These are phyloP conservation scores for Sciurus vulgaris DNA, from an alignment of 2,797 vertebrate genomes.

Conservation along the genomic window DNA sequence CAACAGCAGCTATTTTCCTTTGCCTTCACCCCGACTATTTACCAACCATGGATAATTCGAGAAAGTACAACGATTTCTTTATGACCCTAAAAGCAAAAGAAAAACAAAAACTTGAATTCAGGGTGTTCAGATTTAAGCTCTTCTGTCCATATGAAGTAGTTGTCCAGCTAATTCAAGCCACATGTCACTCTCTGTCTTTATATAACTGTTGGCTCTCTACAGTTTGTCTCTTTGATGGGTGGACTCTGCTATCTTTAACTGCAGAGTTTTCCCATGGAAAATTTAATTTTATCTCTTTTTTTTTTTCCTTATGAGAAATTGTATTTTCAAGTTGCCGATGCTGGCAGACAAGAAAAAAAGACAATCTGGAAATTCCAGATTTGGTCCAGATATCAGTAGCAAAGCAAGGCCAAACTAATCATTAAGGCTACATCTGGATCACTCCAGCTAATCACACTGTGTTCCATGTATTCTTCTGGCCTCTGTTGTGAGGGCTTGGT, in stretches of 20 bases:
- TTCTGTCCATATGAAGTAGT: neutral
- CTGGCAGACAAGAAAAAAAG: slow-evolving; percentile 55
- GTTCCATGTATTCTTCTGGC: neutral
- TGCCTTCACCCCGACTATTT: neutral
- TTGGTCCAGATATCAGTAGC: neutral
- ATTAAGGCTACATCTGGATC: neutral
- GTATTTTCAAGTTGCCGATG: slow-evolving; percentile 60
- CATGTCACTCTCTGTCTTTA: neutral
- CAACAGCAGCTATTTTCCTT: neutral
- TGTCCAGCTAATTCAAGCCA: slow-evolving; percentile 28
- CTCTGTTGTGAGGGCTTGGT: neutral
- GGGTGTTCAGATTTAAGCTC: neutral
- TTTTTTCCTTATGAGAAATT: slow-evolving; percentile 67
- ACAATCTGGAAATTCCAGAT: slow-evolving; percentile 63
- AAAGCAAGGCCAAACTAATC: slow-evolving; percentile 40
- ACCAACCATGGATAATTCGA: neutral
- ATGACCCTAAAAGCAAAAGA: slow-evolving; percentile 5
- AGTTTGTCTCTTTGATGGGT: slow-evolving; percentile 39
- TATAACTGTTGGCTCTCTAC: neutral
- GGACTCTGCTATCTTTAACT: slow-evolving; percentile 74
- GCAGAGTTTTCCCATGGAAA: slow-evolving; percentile 72
- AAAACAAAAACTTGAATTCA: neutral
- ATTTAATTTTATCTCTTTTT: slow-evolving; percentile 67
- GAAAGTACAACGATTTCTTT: neutral
- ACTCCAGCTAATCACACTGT: neutral